Conservation (phyloP, 92 coral and sea anemone genomes). For the Palythoa heliodiscus region DNA sequence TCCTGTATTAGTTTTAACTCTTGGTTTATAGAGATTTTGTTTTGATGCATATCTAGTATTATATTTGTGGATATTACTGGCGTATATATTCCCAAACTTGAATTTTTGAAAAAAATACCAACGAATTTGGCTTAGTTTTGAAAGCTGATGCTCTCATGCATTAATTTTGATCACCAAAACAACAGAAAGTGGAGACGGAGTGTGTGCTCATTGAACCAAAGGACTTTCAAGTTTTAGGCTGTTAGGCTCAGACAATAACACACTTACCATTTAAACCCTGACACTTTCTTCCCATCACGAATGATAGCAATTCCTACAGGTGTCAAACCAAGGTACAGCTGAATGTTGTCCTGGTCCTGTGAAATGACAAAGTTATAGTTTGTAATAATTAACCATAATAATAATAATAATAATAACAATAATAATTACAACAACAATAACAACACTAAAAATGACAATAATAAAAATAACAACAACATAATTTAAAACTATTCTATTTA, state of each 20-base stretch:
- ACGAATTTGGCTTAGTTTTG: too few relatives aligned
- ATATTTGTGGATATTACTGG: too few relatives aligned
- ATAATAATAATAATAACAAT: not conserved
- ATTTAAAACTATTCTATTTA: too few relatives aligned
- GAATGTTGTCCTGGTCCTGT: conserved; percentile 96
- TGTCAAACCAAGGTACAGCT: conserved; percentile 89
- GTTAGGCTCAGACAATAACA: not conserved
- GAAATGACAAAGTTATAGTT: not conserved
- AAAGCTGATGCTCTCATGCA: not conserved
- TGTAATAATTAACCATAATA: not conserved
- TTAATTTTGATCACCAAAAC: not conserved
- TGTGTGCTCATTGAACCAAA: not conserved
- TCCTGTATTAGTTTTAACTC: too few relatives aligned
- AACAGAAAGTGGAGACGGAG: not conserved
- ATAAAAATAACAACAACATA: too few relatives aligned
- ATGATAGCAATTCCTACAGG: conserved; percentile 95
- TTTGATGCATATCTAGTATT: too few relatives aligned
- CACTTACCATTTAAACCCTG: conserved; percentile 90
- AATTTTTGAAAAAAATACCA: not conserved
- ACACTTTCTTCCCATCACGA: conserved; percentile 96
- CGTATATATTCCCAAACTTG: too few relatives aligned
- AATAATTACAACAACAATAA: not conserved
- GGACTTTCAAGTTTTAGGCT: not conserved
- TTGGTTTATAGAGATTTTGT: too few relatives aligned
- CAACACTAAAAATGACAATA: not conserved